These are phyloP conservation scores for Tamias sibiricus DNA, from an alignment of 2,113 vertebrate genomes.

Conservation along the genomic window DNA sequence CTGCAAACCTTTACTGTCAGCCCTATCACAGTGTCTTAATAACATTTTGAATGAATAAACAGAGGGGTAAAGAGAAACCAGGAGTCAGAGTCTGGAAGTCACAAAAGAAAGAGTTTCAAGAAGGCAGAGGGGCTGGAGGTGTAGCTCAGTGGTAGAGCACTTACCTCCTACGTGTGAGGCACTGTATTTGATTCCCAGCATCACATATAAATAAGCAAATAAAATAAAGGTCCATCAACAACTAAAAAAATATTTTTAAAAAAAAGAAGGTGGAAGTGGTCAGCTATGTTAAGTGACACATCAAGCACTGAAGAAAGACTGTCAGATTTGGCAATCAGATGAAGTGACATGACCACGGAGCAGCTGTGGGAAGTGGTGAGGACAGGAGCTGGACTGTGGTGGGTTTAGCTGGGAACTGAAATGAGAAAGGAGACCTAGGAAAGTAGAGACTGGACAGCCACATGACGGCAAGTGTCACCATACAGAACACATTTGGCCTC, in stretches of 20 bases:
- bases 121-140: not conserved
- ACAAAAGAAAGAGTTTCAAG: constrained; percentile 28
- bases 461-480: not conserved
- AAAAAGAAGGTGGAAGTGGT: constrained; percentile 45
- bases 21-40: not conserved
- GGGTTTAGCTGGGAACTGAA: not conserved
- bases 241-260: too few relatives aligned
- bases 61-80: constrained; percentile 37
- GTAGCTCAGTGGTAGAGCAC: too few relatives aligned
- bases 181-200: too few relatives aligned
- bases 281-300: not conserved
- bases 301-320: constrained; percentile 7
- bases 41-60: not conserved
- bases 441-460: not conserved
- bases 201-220: too few relatives aligned
- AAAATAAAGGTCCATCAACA: too few relatives aligned
- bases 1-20: not conserved
- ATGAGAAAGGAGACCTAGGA: not conserved
- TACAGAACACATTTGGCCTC: constrained; percentile 4
- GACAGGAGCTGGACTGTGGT: not conserved
- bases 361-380: not conserved
- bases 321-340: not conserved
- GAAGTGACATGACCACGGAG: not conserved
- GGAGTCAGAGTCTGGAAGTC: constrained; percentile 10
- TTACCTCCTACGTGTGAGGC: too few relatives aligned